A percentile compares a stretch with the other conserved stretches of the same genome.
Evolutionary conservation across 2,113 vertebrate species (phyloP).

Genomic region (Delphinapterus leucas): DNA sequence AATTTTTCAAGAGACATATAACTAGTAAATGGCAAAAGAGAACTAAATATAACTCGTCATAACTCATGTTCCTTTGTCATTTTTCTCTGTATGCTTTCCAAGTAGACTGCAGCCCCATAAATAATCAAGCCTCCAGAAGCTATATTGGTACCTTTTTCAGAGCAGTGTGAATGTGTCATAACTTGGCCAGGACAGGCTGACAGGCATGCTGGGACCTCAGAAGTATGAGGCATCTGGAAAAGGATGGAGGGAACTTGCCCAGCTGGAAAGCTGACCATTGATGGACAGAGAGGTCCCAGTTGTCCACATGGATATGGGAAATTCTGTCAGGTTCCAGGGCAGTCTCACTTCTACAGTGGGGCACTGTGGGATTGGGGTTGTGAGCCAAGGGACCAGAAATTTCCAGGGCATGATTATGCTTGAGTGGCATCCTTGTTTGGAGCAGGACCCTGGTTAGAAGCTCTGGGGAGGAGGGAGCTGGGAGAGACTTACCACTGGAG

Average conservation of each 20-base stretch:
- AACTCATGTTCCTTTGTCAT: constrained; percentile 35
- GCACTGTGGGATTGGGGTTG: fast-evolving
- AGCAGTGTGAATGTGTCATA: constrained; percentile 40
- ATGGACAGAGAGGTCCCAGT: background rate
- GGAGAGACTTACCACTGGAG: background rate
- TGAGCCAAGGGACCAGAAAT: background rate
- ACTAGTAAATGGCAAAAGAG: constrained; percentile 50
- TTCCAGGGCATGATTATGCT: too few species aligned
- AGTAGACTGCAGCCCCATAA: constrained; percentile 28
- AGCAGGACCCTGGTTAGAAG: background rate
- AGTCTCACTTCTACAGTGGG: background rate
- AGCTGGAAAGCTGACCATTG: background rate
- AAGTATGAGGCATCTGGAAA: background rate
- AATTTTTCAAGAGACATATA: constrained; percentile 24
- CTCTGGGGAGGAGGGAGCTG: background rate
- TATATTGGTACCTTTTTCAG: constrained; percentile 12
- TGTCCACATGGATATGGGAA: background rate
- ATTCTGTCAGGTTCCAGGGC: background rate
- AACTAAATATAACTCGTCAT: background rate
- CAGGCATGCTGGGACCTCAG: constrained; percentile 28
- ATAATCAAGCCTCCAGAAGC: constrained; percentile 57
- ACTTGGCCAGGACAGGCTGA: constrained; percentile 21
- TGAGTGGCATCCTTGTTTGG: background rate
- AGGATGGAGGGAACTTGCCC: background rate
- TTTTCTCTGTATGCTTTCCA: constrained; percentile 60